Evolutionary conservation across 2,797 vertebrate species (phyloP).

Genomic region (Scomberomorus guttatus): DNA sequence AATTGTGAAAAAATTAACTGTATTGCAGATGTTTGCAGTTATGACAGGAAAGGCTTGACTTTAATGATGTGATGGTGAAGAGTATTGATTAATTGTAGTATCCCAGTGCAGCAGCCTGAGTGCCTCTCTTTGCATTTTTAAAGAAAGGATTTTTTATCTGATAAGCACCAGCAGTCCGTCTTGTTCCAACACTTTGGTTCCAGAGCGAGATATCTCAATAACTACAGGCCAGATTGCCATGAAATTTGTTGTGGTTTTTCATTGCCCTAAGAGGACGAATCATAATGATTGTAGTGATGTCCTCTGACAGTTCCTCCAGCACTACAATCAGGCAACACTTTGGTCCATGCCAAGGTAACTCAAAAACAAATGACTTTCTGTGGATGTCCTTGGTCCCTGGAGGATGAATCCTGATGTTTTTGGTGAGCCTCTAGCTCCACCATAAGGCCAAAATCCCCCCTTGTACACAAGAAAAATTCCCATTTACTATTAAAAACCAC

Average conservation of each 20-base stretch:
- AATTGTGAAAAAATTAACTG: conserved; percentile 11
- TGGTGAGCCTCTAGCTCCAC: background rate
- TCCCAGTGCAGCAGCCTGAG: background rate
- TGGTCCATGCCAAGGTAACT: background rate
- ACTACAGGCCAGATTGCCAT: background rate
- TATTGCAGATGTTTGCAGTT: conserved; percentile 36
- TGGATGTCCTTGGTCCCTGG: background rate
- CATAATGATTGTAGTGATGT: background rate
- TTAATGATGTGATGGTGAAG: conserved; percentile 11
- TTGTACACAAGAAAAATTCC: too few species aligned
- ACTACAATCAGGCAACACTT: background rate
- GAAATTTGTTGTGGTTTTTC: background rate
- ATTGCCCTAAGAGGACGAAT: background rate
- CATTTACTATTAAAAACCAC: too few species aligned
- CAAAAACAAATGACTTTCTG: background rate
- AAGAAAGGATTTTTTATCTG: background rate
- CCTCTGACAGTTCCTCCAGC: background rate
- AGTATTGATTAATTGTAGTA: conserved; percentile 8
- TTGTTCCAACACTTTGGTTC: background rate
- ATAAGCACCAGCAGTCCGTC: background rate
- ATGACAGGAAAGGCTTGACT: conserved; percentile 19
- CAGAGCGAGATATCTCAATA: background rate
- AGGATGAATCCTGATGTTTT: background rate
- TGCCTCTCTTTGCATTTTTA: background rate
- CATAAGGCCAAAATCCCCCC: background rate